phyloP scores from a whole-genome alignment of 2,797 vertebrate genomes.

The Sciurus vulgaris region DNA sequence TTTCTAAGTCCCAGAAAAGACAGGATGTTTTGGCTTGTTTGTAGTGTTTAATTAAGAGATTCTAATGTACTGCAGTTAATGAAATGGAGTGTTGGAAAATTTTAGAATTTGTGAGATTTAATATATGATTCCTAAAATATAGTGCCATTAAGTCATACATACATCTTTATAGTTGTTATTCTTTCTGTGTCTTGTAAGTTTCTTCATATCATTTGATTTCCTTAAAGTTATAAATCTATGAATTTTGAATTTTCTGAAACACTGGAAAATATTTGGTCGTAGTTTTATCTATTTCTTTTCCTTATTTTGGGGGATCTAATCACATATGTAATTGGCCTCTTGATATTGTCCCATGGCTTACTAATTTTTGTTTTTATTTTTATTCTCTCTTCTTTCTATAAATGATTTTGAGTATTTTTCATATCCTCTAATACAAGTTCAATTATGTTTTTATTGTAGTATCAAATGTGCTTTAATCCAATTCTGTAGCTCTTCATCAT shows the following conservation, averaged over 20 bases:
- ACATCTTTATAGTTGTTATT: background rate
- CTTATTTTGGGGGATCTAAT: background rate
- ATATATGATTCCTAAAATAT: background rate
- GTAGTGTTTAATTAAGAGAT: background rate
- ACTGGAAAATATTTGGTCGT: background rate
- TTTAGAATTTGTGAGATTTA: background rate
- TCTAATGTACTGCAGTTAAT: background rate
- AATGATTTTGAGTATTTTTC: conserved; percentile 25
- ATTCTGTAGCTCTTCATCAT: background rate
- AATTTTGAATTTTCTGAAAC: background rate
- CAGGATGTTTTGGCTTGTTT: background rate
- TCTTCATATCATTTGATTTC: background rate
- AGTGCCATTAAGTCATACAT: background rate
- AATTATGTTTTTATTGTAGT: background rate
- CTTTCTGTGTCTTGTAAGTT: background rate
- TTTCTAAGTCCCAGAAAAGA: background rate
- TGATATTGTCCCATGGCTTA: background rate
- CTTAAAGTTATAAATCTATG: background rate
- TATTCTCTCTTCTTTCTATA: background rate
- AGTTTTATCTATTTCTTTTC: background rate
- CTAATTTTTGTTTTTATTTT: background rate
- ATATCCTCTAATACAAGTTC: background rate
- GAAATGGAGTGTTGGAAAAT: background rate
- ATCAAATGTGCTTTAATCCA: background rate
- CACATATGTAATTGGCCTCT: background rate